Evolutionary conservation across 2,797 vertebrate species (phyloP).

Genomic region (Pseudomugil gertrudae): DNA sequence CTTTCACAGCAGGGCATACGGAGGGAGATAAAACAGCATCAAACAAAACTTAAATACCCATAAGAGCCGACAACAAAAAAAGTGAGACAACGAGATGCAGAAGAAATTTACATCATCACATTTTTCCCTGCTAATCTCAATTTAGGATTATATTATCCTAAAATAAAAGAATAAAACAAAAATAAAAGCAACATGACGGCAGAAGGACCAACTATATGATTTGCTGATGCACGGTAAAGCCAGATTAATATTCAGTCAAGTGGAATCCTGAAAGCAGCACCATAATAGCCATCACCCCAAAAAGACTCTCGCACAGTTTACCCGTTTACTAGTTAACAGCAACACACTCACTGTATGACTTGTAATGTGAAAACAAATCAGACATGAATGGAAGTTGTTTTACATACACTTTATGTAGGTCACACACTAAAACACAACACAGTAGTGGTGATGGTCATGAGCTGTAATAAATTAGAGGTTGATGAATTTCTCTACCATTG

Average conservation of each 20-base stretch:
- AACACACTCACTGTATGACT: background rate
- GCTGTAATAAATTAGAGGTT: conserved; percentile 56
- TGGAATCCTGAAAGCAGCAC: too few species aligned
- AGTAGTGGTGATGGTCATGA: conserved; percentile 33
- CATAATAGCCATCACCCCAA: background rate
- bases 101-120: background rate
- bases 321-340: background rate
- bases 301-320: background rate
- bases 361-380: background rate
- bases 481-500: conserved; percentile 50
- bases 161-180: background rate
- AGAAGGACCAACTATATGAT: background rate
- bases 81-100: background rate
- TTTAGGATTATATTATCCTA: background rate
- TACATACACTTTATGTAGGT: background rate
- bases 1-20: conserved; percentile 25
- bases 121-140: background rate
- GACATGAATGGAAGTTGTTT: background rate
- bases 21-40: conserved; percentile 47
- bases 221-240: background rate
- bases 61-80: conserved; percentile 27
- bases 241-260: too few species aligned
- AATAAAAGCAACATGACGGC: background rate
- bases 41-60: conserved; percentile 20
- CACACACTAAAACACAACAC: conserved; percentile 12